Base-by-base conservation (phyloP, 2,113 vertebrate genomes). In the Zosterops pallidus region DNA sequence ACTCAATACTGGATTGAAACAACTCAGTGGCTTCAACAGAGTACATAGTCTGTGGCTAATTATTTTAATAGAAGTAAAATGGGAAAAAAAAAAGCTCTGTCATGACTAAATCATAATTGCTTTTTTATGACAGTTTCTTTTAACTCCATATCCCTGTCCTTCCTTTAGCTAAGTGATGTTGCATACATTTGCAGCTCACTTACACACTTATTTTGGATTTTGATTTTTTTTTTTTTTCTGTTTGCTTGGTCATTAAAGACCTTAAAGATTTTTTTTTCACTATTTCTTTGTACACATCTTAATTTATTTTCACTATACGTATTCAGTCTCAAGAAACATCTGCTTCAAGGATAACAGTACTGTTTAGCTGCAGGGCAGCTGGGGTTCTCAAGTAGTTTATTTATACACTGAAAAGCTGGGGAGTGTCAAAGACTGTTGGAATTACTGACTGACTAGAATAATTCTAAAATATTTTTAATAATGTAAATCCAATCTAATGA, bases 161-260 rank as follows among this genome's bases (percentile, higher is more conserved):
- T 75, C 41, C 15, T 70, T 65, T 86, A 69, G 14, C 33, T 88
- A 69, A 52, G 35, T 62, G 42, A 42, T 46, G 46, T 57, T 72
- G 14, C 1, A 0, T 31, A 80, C 31, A 9, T 85, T 65, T 90
- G 70, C 53, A 68, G 16, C 14, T 91, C 31, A 82, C 1, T 72
- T 82, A 50, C 71, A 67, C 29, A 19, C 6, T 39, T 68, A 56
- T 91, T 70, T 77, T 56, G 3, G 9, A 6, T 81, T 86, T 20
- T 31, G 5, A 0, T 14, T 17, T 11, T 31, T 20, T 20, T n/a
- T n/a, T 52, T 20, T 52, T 68, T 16, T 2, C 12, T 2, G 1
- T 75, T 86, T 87, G 4, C 11, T 85, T 60, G 29, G 14, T 64
- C 71, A 76, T 56, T 88, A 63, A 29, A 84, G 42, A 70, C 23